These are phyloP conservation scores for Dasypogon diadema DNA, from an alignment of 2,888 invertebrate species.

Conservation along the genomic window DNA sequence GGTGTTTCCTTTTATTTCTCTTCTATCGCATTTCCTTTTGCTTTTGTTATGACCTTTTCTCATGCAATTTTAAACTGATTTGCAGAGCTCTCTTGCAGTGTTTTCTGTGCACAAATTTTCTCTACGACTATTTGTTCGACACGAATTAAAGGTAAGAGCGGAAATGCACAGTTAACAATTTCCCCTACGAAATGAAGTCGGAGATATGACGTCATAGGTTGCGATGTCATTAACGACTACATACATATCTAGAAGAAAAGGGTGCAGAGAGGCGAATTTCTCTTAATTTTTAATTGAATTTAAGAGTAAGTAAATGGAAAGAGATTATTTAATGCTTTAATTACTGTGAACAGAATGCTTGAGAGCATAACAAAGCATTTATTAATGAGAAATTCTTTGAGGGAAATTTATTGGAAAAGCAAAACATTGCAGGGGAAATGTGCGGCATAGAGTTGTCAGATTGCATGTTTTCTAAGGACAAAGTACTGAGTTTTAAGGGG, in stretches of 20 bases:
- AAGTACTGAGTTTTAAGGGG: no score
- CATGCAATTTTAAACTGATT: no score
- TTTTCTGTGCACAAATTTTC: conserved; percentile 17
- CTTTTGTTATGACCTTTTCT: no score
- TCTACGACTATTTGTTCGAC: conserved; percentile 19
- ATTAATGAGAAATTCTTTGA: no score
- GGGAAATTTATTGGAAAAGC: no score
- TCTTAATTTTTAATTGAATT: neutral
- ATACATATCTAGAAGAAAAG: no score
- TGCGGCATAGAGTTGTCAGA: no score
- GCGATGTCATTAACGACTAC: conserved; percentile 15
- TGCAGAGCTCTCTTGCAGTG: neutral
- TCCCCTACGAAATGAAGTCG: conserved; percentile 17
- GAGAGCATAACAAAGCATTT: no score
- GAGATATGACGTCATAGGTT: conserved; percentile 14
- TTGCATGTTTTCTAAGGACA: no score
- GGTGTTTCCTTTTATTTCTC: neutral
- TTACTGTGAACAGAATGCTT: no score
- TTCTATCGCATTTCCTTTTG: neutral
- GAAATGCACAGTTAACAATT: conserved; percentile 34
- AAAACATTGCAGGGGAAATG: no score
- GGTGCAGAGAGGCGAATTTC: no score
- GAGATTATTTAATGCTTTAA: neutral
- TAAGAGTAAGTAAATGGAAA: neutral
- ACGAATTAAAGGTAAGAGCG: conserved; percentile 29